Conservation (phyloP, 1,140 invertebrate genomes). For the Hesperophylax magnus region DNA sequence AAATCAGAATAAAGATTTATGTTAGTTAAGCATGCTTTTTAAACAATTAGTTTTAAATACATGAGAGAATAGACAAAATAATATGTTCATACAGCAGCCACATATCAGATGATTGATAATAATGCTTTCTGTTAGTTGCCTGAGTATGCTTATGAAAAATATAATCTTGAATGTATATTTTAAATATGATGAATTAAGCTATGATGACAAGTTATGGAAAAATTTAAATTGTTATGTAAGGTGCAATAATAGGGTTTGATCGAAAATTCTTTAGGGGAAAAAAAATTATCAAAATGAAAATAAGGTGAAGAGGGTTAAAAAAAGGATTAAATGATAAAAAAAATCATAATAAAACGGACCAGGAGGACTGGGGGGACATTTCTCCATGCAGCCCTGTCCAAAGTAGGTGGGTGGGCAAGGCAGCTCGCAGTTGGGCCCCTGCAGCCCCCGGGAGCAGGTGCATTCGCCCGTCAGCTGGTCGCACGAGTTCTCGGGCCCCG, state of each 20-base stretch:
- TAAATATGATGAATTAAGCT: no score
- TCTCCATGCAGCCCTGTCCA: conserved; percentile 86
- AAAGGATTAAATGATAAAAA: conserved; percentile 41
- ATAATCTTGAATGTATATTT: no score
- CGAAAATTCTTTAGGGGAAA: neutral
- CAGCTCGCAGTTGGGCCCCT: conserved; percentile 80
- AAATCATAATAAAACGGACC: conserved; percentile 54
- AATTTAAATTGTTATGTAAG: no score
- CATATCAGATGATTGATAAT: no score
- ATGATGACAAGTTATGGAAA: no score
- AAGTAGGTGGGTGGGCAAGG: conserved; percentile 85
- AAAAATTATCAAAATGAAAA: neutral
- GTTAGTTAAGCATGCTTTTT: no score
- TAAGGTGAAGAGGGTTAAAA: neutral
- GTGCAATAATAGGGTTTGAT: neutral
- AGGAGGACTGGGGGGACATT: conserved; percentile 74
- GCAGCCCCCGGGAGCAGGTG: conserved; percentile 88
- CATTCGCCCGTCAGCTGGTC: conserved; percentile 85
- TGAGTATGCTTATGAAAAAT: no score
- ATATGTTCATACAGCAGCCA: no score
- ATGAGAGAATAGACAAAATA: no score
- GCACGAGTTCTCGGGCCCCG: conserved; percentile 87
- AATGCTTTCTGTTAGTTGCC: no score
- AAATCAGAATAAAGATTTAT: no score
- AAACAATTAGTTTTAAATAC: no score